A percentile compares a stretch with the other conserved stretches of the same genome.
phyloP scores from a whole-genome alignment of 92 coral and sea anemone genomes.

The Epizoanthus stellaris region DNA sequence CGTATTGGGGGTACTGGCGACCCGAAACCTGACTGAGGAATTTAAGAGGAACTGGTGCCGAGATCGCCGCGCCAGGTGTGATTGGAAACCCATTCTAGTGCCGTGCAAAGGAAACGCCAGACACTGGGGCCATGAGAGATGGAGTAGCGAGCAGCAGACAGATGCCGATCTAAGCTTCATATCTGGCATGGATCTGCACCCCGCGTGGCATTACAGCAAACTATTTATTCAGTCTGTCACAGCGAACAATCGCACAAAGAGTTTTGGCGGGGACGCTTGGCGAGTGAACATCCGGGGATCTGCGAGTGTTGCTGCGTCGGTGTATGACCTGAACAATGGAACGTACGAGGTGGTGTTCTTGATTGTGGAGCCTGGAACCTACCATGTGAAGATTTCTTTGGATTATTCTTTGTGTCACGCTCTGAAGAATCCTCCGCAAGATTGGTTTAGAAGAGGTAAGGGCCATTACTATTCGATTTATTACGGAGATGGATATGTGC shows the following conservation, averaged over 20 bases:
- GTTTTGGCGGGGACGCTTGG: conserved; percentile 79
- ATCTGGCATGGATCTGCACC: conserved; percentile 48
- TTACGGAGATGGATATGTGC: neutral
- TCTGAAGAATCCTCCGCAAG: conserved; percentile 64
- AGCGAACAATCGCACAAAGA: conserved; percentile 42
- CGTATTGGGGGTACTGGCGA: neutral
- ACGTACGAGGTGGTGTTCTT: conserved; percentile 74
- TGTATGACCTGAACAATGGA: conserved; percentile 76
- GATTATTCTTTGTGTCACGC: conserved; percentile 73
- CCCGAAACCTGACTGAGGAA: conserved; percentile 45
- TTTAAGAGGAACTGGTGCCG: conserved; percentile 77
- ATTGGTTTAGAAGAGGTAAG: conserved; percentile 66
- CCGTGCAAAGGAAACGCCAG: conserved; percentile 57
- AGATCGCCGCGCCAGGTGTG: conserved; percentile 62
- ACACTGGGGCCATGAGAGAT: conserved; percentile 47
- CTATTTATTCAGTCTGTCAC: conserved; percentile 66
- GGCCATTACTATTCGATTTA: too few relatives aligned
- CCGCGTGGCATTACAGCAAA: conserved; percentile 66
- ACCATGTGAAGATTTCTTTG: conserved; percentile 53
- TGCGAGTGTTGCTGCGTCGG: conserved; percentile 60
- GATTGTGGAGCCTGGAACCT: conserved; percentile 66
- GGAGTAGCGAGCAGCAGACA: conserved; percentile 40
- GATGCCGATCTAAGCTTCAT: conserved; percentile 52
- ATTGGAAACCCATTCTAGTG: conserved; percentile 52
- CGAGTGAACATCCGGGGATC: conserved; percentile 66